Conservation (phyloP, 2,113 vertebrate species). For the Sardina pilchardus region DNA sequence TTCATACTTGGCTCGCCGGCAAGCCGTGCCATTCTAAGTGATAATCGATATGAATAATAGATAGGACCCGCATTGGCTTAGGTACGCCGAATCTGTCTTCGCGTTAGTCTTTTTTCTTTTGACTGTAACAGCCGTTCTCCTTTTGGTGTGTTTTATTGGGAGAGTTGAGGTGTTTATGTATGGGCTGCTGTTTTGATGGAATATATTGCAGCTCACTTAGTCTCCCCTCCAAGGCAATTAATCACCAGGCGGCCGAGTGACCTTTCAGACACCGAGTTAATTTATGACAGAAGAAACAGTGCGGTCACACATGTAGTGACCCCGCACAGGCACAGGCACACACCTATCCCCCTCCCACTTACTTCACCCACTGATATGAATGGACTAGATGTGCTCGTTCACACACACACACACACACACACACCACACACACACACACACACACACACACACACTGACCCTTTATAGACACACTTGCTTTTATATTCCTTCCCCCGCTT, state of each 20-base stretch:
- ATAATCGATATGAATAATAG: conserved; percentile 15
- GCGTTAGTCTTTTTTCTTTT: not conserved
- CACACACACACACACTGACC: not conserved
- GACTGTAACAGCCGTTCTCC: not conserved
- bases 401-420: too few relatives aligned
- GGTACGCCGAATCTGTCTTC: not conserved
- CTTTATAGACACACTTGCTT: not conserved
- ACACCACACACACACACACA: not conserved
- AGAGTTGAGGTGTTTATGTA: conserved; percentile 3
- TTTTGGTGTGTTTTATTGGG: not conserved
- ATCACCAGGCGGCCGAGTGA: not conserved
- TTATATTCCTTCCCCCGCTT: not conserved
- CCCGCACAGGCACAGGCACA: not conserved
- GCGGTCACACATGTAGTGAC: not conserved
- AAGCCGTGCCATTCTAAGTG: not conserved
- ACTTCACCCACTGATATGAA: not conserved
- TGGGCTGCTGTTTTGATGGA: not conserved
- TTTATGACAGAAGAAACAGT: conserved; percentile 6
- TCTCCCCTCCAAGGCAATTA: not conserved
- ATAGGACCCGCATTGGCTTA: not conserved
- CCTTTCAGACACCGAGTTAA: not conserved
- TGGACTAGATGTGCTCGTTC: too few relatives aligned
- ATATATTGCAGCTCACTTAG: not conserved
- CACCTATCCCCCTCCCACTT: not conserved
- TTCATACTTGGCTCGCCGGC: not conserved